Evolutionary conservation across 1,140 invertebrate species (phyloP), one percentile per base, ranked within the genome.

Genomic region (Solenopsis fugax): DNA sequence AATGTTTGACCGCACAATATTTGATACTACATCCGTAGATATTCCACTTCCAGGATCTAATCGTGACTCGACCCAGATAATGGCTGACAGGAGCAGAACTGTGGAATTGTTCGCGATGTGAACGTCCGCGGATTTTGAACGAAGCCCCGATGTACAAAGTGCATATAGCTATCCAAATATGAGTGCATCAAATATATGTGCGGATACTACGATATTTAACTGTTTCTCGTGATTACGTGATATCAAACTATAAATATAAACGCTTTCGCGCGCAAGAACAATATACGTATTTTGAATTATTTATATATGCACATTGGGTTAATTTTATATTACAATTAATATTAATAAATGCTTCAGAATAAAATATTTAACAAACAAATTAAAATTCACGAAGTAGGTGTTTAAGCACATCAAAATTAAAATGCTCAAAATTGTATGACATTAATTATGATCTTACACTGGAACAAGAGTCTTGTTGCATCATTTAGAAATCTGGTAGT

Each of bases 1-100:
- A 87, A 89, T 76, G 80, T 87, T 89, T 76, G 86, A 89, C 88
- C 88, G 78, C 88, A 80, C 73, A 71, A 77, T 87, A 89, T 89
- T 87, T 85, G 88, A 89, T 87, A 73, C 48, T 21, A 58, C 64
- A 64, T 75, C 29, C 50, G 54, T 82, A 76, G 71, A 88, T 82
- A 73, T 62, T 62, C 75, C 89, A 78, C 78, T 84, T 82, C 87
- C 50, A 37, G 89, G 75, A 88, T 90, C 84, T 91, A 90, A 88
- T 88, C 89, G 84, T 62, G 41, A 37, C 88, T 81, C 90, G 84
- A 87, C 71, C 78, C 62, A 84, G 69, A 88, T 91, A 87, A 87
- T 69, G 45, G 60, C 41, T 62, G 84, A 88, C 77, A 88, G 87
- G 72, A 67, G 69, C 73, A 75, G 69, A 82, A 52, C 67, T 82